Conservation (phyloP, 2,888 invertebrate genomes). For the Dasypolia templi region DNA sequence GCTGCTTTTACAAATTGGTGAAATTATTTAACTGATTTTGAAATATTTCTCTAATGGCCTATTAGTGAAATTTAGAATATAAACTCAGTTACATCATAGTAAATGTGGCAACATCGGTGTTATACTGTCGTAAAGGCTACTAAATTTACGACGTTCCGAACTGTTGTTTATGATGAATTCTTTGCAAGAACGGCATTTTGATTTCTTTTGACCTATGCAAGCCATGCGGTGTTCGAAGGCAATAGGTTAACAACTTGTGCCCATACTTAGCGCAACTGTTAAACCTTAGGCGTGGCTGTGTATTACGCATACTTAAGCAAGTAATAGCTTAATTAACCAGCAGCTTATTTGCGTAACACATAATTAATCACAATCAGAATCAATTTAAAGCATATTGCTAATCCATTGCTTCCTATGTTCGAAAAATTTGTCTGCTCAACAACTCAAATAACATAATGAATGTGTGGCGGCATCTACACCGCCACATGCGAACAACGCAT, state of each 20-base stretch:
- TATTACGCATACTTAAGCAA: not conserved
- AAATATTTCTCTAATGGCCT: slow-evolving; percentile 31
- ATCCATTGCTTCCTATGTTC: too few relatives aligned
- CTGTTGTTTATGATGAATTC: slow-evolving; percentile 37
- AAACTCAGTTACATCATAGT: slow-evolving; percentile 51
- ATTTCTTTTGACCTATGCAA: slow-evolving; percentile 29
- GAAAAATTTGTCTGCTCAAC: too few relatives aligned
- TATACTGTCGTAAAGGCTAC: slow-evolving; percentile 57
- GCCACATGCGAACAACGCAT: too few relatives aligned
- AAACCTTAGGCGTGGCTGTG: slow-evolving; percentile 12
- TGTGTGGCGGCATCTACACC: too few relatives aligned
- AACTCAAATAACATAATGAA: too few relatives aligned
- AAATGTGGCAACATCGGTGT: slow-evolving; percentile 24
- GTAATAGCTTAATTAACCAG: slow-evolving; percentile 46
- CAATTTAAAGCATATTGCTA: too few relatives aligned
- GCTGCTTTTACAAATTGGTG: slow-evolving; percentile 18
- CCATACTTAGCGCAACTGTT: slow-evolving; percentile 30
- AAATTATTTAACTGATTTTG: slow-evolving; percentile 43
- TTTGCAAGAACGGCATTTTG: slow-evolving; percentile 36
- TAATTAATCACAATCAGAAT: too few relatives aligned
- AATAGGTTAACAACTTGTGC: slow-evolving; percentile 41
- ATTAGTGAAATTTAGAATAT: slow-evolving; percentile 42
- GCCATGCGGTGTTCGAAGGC: slow-evolving; percentile 20
- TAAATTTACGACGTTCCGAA: slow-evolving; percentile 46
- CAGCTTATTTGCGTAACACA: too few relatives aligned